Conservation (phyloP, 2,797 vertebrate genomes). For the Fratercula arctica region DNA sequence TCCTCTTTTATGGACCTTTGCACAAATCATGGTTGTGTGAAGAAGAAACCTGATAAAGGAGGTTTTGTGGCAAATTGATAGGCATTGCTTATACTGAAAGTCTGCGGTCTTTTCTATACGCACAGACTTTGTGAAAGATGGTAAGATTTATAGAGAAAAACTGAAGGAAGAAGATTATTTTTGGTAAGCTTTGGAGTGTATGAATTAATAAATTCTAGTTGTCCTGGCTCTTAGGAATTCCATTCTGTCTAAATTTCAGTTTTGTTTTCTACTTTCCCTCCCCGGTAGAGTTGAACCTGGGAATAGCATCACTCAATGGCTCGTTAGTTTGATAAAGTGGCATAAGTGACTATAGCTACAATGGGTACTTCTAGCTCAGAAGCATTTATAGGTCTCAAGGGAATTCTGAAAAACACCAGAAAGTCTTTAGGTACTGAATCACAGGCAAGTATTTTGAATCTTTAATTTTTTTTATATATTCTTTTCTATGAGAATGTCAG, state of each 20-base stretch:
- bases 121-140: not conserved
- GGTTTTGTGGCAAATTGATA: not conserved
- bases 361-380: conserved; percentile 65
- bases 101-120: not conserved
- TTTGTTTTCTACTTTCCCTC: conserved; percentile 72
- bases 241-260: conserved; percentile 72
- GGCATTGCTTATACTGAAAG: not conserved
- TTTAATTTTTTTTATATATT: conserved; percentile 70
- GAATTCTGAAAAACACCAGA: conserved; percentile 76
- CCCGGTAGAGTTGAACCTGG: conserved; percentile 66
- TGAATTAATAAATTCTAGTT: conserved; percentile 76
- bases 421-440: conserved; percentile 78
- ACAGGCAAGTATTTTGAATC: conserved; percentile 75
- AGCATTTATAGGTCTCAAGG: conserved; percentile 74
- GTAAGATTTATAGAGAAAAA: conserved; percentile 63
- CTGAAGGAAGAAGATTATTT: conserved; percentile 58
- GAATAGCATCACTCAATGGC: conserved; percentile 77
- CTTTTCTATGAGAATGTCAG: conserved; percentile 75
- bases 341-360: conserved; percentile 66
- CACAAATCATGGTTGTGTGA: not conserved
- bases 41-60: not conserved
- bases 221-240: conserved; percentile 69
- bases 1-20: not conserved
- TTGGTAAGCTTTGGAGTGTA: conserved; percentile 49
- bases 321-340: conserved; percentile 84